Base-by-base conservation (phyloP, 2,888 invertebrate genomes). In the Ptychoptera albimana region DNA sequence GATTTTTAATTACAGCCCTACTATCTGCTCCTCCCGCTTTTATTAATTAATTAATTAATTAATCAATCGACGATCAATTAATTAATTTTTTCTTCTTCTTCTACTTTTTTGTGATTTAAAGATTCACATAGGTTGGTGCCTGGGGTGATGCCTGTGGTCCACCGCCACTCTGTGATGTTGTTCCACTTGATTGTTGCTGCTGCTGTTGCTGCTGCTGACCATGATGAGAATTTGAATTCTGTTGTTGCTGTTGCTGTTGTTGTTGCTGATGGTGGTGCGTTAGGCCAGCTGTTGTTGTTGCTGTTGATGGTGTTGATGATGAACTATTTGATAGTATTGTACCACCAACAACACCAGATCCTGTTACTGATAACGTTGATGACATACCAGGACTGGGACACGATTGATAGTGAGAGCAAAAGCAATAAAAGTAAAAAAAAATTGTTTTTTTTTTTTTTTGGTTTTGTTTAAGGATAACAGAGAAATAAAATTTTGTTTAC, bases 61-160 rank as follows among this genome's bases (percentile, higher is more conserved):
- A n/a, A n/a, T n/a, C n/a, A n/a, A n/a, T n/a, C n/a, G n/a, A n/a
- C n/a, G n/a, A n/a, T n/a, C n/a, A n/a, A n/a, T n/a, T n/a, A n/a
- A n/a, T n/a, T n/a, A n/a, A n/a, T n/a, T n/a, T n/a, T n/a, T 3
- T 23, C 7, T 23, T 23, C 7, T 23, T 23, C 7, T 23, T 5
- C 7, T 46, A 31, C 23, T 34, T 40, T 42, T 14, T 45, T 46
- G n/a, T n/a, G n/a, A 37, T 50, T 48, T 84, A 84, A 75, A 88
- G 86, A 79, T 88, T 88, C 69, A 88, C 89, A 74, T 89, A 89
- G 58, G 89, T 88, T 56, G 88, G 88, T 71, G 87, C 86, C 71
- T 86, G 87, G 50, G 82, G 80, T 55, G 75, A 72, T 50, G 67
- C 64, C 52, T 70, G 69, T 52, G 69, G 65, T 52, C 62, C 63